Evolutionary conservation across 2,797 vertebrate species (phyloP), one percentile per base, ranked within the genome.

Genomic region (Pelochelys cantorii): DNA sequence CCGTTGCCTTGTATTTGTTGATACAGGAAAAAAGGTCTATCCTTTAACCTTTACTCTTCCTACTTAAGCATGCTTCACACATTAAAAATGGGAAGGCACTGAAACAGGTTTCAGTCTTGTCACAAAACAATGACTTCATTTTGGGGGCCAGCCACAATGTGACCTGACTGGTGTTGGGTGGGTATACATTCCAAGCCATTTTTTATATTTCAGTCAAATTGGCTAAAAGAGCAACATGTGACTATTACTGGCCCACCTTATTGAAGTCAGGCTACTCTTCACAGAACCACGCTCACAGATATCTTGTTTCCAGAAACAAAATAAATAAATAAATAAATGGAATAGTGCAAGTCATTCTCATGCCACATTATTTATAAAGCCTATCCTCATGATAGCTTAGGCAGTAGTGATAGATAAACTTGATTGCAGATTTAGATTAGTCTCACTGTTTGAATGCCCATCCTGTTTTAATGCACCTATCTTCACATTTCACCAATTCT

Each of bases 31-130:
- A 65, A 81, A 29, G 79, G 25, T 65, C 68, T n/a, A 5, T 85
- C 29, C 23, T 84, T 29, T 74, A 77, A 77, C 25, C 6, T 52
- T 77, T 78, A 55, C 9, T 27, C 15, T 87, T 83, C 81, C 55
- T 71, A 89, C 42, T 88, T 79, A 88, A 84, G 91, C 34, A 86
- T n/a, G 15, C 81, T 86, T 7, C 75, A 86, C 79, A 81, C 80
- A 79, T 89, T 59, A 71, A 10, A 81, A 86, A 81, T 55, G 87
- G 4, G 25, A 71, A 77, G 27, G 34, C 42, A 79, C 5, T 3
- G 52, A 77, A 75, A 25, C 74, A 55, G 57, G 20, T 83, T 93
- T 88, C 88, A 1, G 3, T 23, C 1, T 1, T 83, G 37, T 77
- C 60, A 80, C 34, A 89, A 71, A 91, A 83, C 15, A 37, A 22